Conservation (phyloP, 2,113 vertebrate species). For the Sapajus apella region DNA sequence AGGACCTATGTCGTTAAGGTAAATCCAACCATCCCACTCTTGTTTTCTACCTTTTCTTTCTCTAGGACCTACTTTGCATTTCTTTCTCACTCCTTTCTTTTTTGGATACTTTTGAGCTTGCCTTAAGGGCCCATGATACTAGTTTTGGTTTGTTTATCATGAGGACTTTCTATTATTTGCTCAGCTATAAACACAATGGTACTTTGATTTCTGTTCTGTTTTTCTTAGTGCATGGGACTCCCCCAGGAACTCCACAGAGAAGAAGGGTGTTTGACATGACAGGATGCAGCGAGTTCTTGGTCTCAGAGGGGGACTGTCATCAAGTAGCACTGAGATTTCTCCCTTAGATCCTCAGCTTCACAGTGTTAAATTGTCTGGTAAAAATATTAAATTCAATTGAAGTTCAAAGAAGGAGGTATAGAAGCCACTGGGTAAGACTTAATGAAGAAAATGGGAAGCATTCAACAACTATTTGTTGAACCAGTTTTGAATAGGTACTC, state of each 20-base stretch:
- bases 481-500: neutral
- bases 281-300: neutral
- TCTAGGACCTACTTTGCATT: neutral
- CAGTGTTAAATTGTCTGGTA: neutral
- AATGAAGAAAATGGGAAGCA: neutral
- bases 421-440: neutral
- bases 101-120: neutral
- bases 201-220: neutral
- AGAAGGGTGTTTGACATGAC: neutral
- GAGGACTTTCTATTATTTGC: neutral
- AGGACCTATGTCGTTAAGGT: neutral
- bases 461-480: conserved; percentile 43
- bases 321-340: conserved; percentile 20
- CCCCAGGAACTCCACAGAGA: neutral
- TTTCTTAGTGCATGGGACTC: neutral
- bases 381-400: conserved; percentile 41
- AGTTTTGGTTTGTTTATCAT: neutral
- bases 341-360: neutral
- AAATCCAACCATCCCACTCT: neutral
- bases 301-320: neutral
- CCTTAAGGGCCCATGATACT: neutral
- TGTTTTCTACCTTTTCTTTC: neutral
- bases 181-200: conserved; percentile 22
- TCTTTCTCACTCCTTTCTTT: neutral
- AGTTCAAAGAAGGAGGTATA: neutral